Conservation (phyloP, 2,113 vertebrate species). For the Buteo buteo region DNA sequence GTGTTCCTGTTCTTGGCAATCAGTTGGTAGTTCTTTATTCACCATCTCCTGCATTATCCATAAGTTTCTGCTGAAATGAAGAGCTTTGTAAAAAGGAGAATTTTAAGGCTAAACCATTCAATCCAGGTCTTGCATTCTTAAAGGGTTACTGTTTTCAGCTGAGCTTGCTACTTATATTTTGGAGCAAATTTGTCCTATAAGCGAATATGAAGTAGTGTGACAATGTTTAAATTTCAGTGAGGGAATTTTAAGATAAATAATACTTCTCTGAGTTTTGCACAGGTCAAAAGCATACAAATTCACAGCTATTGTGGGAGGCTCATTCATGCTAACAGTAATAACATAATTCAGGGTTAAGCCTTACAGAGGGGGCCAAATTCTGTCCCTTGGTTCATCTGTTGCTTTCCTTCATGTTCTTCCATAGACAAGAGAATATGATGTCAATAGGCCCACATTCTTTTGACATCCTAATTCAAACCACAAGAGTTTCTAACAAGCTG, state of each 20-base stretch:
- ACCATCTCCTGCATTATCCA: neutral
- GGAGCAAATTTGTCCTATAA: neutral
- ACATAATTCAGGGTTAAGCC: neutral
- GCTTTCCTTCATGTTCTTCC: neutral
- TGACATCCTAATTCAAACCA: neutral
- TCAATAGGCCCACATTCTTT: neutral
- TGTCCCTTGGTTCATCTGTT: neutral
- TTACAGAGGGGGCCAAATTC: neutral
- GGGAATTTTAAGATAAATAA: neutral
- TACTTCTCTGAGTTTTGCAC: neutral
- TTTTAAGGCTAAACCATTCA: neutral
- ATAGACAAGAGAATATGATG: neutral
- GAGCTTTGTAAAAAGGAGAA: neutral
- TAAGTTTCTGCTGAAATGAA: neutral
- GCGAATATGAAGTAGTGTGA: neutral
- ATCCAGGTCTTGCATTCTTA: neutral
- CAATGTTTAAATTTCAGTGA: neutral
- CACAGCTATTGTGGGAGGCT: neutral
- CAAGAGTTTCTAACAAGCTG: neutral
- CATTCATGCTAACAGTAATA: neutral
- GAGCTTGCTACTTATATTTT: neutral
- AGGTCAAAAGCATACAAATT: neutral
- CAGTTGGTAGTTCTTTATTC: neutral
- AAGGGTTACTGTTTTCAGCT: neutral
- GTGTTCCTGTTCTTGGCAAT: neutral